Evolutionary conservation across 2,113 vertebrate genomes (phyloP).

Genomic region (Pygoscelis adeliae): DNA sequence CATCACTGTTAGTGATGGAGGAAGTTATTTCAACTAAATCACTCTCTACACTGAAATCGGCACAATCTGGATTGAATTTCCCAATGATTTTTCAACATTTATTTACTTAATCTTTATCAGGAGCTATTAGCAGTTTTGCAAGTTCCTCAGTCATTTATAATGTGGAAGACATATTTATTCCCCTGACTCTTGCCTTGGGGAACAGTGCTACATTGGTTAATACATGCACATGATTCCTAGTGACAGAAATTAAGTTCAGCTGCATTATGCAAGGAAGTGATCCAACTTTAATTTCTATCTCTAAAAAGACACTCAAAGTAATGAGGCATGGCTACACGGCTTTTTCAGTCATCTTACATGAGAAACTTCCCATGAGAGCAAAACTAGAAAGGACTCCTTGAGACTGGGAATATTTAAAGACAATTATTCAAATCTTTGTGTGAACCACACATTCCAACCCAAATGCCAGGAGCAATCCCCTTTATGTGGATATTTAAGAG

Average conservation of each 20-base stretch:
- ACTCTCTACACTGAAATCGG: background rate
- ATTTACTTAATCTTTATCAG: background rate
- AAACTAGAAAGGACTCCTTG: background rate
- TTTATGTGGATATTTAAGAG: background rate
- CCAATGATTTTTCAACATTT: background rate
- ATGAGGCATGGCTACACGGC: background rate
- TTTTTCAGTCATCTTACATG: background rate
- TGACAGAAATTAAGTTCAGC: background rate
- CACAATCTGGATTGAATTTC: background rate
- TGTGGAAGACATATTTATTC: background rate
- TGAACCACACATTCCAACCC: background rate
- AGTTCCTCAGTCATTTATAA: background rate
- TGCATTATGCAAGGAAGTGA: background rate
- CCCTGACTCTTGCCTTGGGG: background rate
- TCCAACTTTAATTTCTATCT: background rate
- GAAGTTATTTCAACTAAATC: background rate
- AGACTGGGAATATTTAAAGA: background rate
- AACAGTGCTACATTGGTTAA: background rate
- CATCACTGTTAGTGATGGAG: background rate
- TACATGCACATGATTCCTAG: background rate
- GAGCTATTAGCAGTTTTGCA: background rate
- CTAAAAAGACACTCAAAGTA: background rate
- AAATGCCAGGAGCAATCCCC: background rate
- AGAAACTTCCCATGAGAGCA: background rate
- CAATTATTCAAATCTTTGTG: background rate